Base-by-base conservation (phyloP, 2,797 vertebrate genomes). In the Pipistrellus pygmaeus region DNA sequence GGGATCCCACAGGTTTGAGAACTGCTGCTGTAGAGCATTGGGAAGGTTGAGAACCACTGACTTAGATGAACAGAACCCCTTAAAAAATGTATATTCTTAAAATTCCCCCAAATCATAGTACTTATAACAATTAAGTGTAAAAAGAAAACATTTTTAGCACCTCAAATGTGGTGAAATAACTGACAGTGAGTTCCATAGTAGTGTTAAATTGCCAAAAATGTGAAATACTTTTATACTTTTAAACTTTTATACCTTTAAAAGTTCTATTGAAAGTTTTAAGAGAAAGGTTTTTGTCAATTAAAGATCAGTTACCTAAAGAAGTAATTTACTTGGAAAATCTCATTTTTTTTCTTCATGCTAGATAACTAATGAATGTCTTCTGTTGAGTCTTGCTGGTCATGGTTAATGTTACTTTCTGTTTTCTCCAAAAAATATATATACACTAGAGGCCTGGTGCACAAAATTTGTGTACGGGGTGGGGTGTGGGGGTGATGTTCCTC, bases 301-400 rank as follows among this genome's bases (percentile, higher is more conserved):
- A 68, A 88, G 41, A 23, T 93, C 53, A 48, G 32, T 93, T 93
- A 78, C 41, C 20, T 88, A 44, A 76, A 83, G 72, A 90, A 83
- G 30, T 68, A 15, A 27, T 77, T 88, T 91, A 75, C 84, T 69
- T 90, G 66, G 21, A 95, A 71, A 46, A 35, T 69, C 6, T 62
- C 21, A 51, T 69, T 88, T 69, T 68, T 68, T 68, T 90, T 78
- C 48, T 71, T n/a, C 5, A 48, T 94, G 46, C n/a, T 89, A 68
- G 55, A 38, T 89, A 68, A 72, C 55, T 76, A 76, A 81, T 73
- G 17, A 66, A 72, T 85, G 4, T 88, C 9, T 93, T 7, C 73
- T 66, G n/a, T 68, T 62, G 13, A 77, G 10, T 94, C 69, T 82
- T 89, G 81, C 51, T 76, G 82, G 21, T 78, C 91, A 81, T 87